Base-by-base conservation (phyloP, 2,888 invertebrate species). In the Aphidoletes aphidimyza region DNA sequence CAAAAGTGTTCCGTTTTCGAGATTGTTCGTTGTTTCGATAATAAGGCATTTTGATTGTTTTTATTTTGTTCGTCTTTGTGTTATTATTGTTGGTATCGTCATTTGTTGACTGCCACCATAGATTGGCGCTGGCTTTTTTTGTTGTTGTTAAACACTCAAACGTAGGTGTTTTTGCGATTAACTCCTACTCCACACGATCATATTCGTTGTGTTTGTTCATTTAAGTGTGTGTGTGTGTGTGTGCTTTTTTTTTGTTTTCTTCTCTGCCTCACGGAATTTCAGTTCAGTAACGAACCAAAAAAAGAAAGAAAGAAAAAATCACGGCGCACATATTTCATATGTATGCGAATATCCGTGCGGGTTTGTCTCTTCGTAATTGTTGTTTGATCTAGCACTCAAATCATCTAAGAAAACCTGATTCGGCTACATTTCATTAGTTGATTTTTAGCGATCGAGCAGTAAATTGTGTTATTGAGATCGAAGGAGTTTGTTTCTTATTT, bases 381-480 rank as follows among this genome's bases (percentile, higher is more conserved):
- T 78, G 78, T 78, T 78, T 78, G 37, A 37, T 37, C 37, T 37
- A 81, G 22, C 1, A 37, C 37, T 81, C 36, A 81, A 81, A 81
- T 81, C 36, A 37, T 37, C n/a, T 37, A 81, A 37, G 22, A 81
- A 54, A 81, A 9, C 81, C n/a, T 37, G 2, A 37, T 22, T 81
- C 37, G 6, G n/a, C 81, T n/a, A 81, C 81, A 81, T 81, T 81
- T 81, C 81, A 37, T 81, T 81, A 81, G 81, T 81, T 37, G 81
- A 81, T 81, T 81, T 81, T 81, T 81, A 81, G 81, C 81, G 81
- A 81, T 81, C 81, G 81, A n/a, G 81, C 37, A 37, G 81, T 22
- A 37, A 37, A 81, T 81, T 81, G 34, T 78, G 22, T 26, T n/a
- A n/a, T 36, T 19, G 81, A 6, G 81, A n/a, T n/a, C n/a, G n/a